Evolutionary conservation across 2,113 vertebrate species (phyloP), one percentile per base, ranked within the genome.

Genomic region (Geothlypis trichas): DNA sequence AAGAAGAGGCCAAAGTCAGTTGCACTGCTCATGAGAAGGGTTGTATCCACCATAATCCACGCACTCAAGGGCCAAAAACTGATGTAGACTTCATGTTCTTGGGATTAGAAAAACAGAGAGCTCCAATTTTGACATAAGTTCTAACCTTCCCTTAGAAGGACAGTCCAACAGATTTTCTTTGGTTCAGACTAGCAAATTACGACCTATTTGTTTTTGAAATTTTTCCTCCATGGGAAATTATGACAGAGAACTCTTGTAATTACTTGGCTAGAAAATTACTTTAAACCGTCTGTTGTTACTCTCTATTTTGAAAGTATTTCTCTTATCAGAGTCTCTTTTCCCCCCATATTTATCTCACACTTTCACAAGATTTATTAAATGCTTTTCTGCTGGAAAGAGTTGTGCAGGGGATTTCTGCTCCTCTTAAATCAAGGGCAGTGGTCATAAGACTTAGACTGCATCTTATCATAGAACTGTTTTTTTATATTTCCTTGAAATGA

Each of bases 371-470:
- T 87, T 89, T 91, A 91, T 94, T 89, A 83, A 88, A 94, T 87
- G 51, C 71, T 71, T 14, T 4, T 57, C 62, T 89, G 31, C 77
- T 96, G 87, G 93, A 94, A 91, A 51, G 63, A 69, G 41, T 89
- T 85, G 77, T 76, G 58, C 27, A 49, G 87, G 57, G 46, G 71
- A 89, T 95, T 96, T 92, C 71, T 94, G 54, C 77, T 94, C 93
- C 87, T 95, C 84, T 91, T 95, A 91, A 96, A 94, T 97, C 95
- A 96, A 91, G 74, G 49, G 33, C 62, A 93, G 81, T 7, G 33
- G 66, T 92, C 87, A 54, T 13, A 57, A 58, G 87, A 75, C 39
- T 74, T 55, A 58, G 86, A 72, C 35, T 75, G 49, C 27, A 71
- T 93, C 57, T 95, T 76, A 83, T 94, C 86, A 42, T 35, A 57